Evolutionary conservation across 2,888 invertebrate genomes (phyloP).

Genomic region (Cantharis flavilabris): DNA sequence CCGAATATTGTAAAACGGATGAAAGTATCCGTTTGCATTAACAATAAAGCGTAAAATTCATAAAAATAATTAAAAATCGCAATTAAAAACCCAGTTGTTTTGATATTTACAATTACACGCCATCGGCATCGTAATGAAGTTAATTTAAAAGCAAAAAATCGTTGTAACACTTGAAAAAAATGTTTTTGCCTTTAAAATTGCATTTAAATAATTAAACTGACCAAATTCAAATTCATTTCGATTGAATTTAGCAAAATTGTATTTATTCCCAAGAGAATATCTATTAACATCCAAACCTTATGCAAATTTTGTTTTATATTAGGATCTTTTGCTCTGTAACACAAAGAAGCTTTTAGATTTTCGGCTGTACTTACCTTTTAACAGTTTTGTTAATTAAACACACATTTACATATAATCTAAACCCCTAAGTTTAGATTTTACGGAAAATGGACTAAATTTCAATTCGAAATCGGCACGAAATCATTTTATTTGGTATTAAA

Average conservation of each 20-base stretch:
- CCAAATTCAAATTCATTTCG: conserved; percentile 7
- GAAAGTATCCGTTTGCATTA: not conserved
- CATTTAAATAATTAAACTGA: not conserved
- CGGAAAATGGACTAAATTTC: not conserved
- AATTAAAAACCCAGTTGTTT: not conserved
- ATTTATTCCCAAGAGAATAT: conserved; percentile 15
- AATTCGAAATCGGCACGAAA: not conserved
- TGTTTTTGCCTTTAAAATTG: not conserved
- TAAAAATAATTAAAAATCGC: not conserved
- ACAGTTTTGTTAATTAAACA: not conserved
- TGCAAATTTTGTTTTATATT: conserved; percentile 10
- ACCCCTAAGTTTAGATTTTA: not conserved
- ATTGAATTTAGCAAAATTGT: not conserved
- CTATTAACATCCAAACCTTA: conserved; percentile 21
- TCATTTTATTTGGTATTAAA: not conserved
- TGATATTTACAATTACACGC: not conserved
- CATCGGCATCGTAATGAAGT: not conserved
- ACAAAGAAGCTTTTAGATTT: not conserved
- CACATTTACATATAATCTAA: not conserved
- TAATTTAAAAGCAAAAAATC: not conserved
- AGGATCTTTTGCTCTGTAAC: not conserved
- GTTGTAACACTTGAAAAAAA: not conserved
- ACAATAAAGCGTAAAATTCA: not conserved
- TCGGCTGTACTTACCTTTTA: not conserved
- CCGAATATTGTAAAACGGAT: not conserved